These are phyloP conservation scores for Daktulosphaira vitifoliae DNA, from an alignment of 1,140 invertebrate species.

Conservation along the genomic window DNA sequence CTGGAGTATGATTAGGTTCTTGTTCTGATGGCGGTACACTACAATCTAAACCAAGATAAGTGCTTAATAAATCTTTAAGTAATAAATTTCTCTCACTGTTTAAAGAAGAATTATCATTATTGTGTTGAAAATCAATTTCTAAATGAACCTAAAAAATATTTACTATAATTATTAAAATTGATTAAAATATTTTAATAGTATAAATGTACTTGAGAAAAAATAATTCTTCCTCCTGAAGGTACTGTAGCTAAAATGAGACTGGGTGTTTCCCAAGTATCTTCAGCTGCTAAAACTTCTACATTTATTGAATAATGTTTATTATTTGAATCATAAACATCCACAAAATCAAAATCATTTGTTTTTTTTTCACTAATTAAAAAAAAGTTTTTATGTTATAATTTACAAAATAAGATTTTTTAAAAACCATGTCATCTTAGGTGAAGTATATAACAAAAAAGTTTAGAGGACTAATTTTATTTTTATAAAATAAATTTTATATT, in stretches of 20 bases:
- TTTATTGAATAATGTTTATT: conserved; percentile 59
- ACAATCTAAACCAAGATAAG: conserved; percentile 61
- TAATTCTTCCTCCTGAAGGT: conserved; percentile 57
- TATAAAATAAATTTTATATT: no score
- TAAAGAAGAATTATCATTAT: conserved; percentile 41
- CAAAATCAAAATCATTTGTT: conserved; percentile 37
- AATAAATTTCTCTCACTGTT: conserved; percentile 63
- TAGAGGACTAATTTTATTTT: no score
- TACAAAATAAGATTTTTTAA: no score
- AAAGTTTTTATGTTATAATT: no score
- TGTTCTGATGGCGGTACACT: conserved; percentile 39
- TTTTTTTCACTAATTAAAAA: neutral
- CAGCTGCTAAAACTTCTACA: conserved; percentile 65
- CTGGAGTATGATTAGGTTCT: conserved; percentile 49
- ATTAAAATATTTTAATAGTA: no score
- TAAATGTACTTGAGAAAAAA: conserved; percentile 80
- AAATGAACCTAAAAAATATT: conserved; percentile 45
- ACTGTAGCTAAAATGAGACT: conserved; percentile 62
- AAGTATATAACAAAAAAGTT: no score
- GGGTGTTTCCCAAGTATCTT: conserved; percentile 77
- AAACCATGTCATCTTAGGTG: no score
- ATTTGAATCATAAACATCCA: conserved; percentile 51
- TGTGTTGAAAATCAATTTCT: conserved; percentile 50
- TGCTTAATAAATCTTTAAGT: conserved; percentile 60
- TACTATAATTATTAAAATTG: conserved; percentile 7